phyloP scores from a whole-genome alignment of 2,888 invertebrate species.

The Spisula subtruncata region DNA sequence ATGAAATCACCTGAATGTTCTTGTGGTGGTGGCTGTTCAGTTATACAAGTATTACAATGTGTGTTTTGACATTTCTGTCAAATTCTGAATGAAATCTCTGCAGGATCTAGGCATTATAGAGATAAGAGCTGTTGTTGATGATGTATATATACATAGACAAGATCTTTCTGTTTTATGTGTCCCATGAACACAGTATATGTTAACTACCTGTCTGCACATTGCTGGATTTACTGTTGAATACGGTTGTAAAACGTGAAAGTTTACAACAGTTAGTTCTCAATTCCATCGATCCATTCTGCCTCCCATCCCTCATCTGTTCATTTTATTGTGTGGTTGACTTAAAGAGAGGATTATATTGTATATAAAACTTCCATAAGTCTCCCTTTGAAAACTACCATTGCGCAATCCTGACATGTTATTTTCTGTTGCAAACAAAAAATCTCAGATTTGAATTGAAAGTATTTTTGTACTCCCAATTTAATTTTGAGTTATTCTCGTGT shows the following conservation, averaged over 20 bases:
- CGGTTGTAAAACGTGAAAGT: neutral
- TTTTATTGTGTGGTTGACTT: neutral
- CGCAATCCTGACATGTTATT: neutral
- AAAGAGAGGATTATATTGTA: neutral
- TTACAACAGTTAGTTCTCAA: neutral
- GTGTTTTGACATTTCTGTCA: too few relatives aligned
- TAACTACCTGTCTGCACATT: neutral
- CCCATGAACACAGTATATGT: neutral
- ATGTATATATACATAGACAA: too few relatives aligned
- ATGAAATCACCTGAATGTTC: too few relatives aligned
- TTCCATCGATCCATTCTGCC: neutral
- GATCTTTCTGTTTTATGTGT: neutral
- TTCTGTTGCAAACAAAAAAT: constrained; percentile 7
- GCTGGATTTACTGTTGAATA: neutral
- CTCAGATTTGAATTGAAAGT: neutral
- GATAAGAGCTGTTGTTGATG: too few relatives aligned
- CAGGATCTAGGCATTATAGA: too few relatives aligned
- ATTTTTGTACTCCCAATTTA: too few relatives aligned
- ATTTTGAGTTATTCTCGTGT: too few relatives aligned
- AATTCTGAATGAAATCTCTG: too few relatives aligned
- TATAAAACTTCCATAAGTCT: neutral
- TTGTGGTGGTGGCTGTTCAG: too few relatives aligned
- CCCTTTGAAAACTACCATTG: too few relatives aligned
- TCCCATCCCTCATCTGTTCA: neutral
- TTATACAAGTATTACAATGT: too few relatives aligned